Evolutionary conservation across 1,140 invertebrate species (phyloP), one percentile per base, ranked within the genome.

Genomic region (Potamilus streckersoni): DNA sequence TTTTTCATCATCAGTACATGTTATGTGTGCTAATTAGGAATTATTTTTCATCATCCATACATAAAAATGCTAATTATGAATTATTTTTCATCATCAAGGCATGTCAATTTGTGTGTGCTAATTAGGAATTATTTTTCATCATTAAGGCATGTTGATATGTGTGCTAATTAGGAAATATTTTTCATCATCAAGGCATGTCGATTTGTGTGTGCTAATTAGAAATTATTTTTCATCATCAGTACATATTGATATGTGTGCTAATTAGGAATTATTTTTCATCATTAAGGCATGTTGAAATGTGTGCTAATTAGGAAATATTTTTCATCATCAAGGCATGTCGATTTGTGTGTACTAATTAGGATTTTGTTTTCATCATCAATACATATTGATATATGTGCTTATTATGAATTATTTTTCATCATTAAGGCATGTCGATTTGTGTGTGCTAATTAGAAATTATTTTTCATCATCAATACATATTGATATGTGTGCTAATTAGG

Each of bases 321-420:
- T n/a, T n/a, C n/a, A 49, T 62, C 0, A 69, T 74, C 12, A 19
- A 75, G 73, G 64, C 59, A 31, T 75, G 64, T 61, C 27, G 38
- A 27, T 75, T n/a, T n/a, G n/a, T n/a, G n/a, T n/a, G n/a, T 20
- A 5, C 20, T 19, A 19, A n/a, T 27, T 17, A 63, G 63, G 16
- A n/a, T 13, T 23, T 31, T 62, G 27, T 64, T 56, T 60, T 60
- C 4, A 38, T 62, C 2, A 69, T 74, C 11, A 19, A 75, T 68
- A 58, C 59, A 31, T 75, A 69, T 61, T 17, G 38, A 27, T 75
- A 60, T 60, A n/a, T 60, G 59, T 15, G 59, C n/a, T 14, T 15
- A 15, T 14, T 60, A 15, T 14, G n/a, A 60, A 14, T 60, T 14
- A 15, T 14, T 60, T 60, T 15, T 15, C n/a, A 60, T n/a, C 59